These are phyloP conservation scores for Anagyrus pseudococci DNA, from an alignment of 2,888 invertebrate genomes.

Conservation along the genomic window DNA sequence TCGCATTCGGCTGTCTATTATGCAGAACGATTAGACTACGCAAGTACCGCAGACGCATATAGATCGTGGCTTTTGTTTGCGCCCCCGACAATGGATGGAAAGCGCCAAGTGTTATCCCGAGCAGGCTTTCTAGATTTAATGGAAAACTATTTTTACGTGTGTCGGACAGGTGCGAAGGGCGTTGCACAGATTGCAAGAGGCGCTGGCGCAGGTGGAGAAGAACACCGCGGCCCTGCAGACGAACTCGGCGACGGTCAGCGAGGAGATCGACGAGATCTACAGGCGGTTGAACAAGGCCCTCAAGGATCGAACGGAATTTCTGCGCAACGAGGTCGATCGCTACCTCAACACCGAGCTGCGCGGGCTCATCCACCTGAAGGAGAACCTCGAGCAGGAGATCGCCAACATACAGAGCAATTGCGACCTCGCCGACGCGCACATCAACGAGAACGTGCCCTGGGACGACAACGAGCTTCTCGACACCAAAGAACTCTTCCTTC, in stretches of 20 bases:
- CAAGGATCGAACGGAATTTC: constrained; percentile 86
- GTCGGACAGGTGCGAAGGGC: constrained; percentile 75
- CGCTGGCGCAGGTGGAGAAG: constrained; percentile 83
- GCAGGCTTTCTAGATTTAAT: neutral
- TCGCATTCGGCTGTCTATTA: no score
- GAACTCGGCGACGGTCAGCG: constrained; percentile 88
- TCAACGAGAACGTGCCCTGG: constrained; percentile 89
- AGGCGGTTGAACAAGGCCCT: constrained; percentile 85
- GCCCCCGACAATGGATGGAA: no score
- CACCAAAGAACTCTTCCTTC: constrained; percentile 94
- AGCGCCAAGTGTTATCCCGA: no score
- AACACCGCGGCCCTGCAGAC: constrained; percentile 87
- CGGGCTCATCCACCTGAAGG: constrained; percentile 85
- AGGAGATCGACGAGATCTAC: constrained; percentile 94
- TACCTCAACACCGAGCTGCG: constrained; percentile 89
- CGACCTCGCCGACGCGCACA: constrained; percentile 93
- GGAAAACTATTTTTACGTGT: neutral
- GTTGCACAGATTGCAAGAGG: constrained; percentile 87
- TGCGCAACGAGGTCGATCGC: constrained; percentile 89
- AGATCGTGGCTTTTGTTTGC: no score
- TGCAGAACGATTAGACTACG: no score
- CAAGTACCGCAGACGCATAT: no score
- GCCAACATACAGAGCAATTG: constrained; percentile 96
- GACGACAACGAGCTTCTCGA: constrained; percentile 93
- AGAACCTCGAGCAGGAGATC: constrained; percentile 93